Evolutionary conservation across 2,113 vertebrate species (phyloP).

Genomic region (Apaloderma vittatum): DNA sequence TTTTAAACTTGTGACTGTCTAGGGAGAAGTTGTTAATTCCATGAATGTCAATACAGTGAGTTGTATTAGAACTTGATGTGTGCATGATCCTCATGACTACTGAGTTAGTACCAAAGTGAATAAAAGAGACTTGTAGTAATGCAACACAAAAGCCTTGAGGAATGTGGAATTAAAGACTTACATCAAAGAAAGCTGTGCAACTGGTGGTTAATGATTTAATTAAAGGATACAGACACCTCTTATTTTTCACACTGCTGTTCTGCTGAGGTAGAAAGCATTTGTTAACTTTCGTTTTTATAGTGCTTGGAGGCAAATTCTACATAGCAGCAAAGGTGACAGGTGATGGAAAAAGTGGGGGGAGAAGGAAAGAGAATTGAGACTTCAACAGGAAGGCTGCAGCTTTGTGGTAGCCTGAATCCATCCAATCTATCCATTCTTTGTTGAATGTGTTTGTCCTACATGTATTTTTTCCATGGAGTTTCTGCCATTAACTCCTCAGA

Average conservation of each 20-base stretch:
- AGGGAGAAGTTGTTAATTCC: not conserved
- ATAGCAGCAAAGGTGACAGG: slow-evolving; percentile 12
- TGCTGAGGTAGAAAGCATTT: not conserved
- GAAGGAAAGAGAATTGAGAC: not conserved
- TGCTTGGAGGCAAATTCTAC: slow-evolving; percentile 12
- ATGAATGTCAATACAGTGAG: not conserved
- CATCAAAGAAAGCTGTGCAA: not conserved
- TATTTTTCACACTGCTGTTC: slow-evolving; percentile 12
- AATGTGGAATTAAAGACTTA: not conserved
- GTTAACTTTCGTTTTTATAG: slow-evolving; percentile 27
- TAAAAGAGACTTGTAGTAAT: not conserved
- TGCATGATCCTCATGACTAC: not conserved
- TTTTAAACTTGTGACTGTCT: not conserved
- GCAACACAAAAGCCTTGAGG: not conserved
- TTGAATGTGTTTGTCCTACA: not conserved
- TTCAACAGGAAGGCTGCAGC: not conserved
- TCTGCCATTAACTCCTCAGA: not conserved
- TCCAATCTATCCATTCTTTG: no score
- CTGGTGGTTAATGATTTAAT: slow-evolving; percentile 22
- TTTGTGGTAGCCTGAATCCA: not conserved
- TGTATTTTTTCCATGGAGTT: not conserved
- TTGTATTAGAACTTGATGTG: not conserved
- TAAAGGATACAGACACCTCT: not conserved
- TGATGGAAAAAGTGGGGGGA: slow-evolving; percentile 17
- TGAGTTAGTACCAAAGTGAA: not conserved